A percentile compares a stretch with the other conserved stretches of the same genome.
Evolutionary conservation across 2,113 vertebrate genomes (phyloP).

Genomic region (Leiothrix lutea): DNA sequence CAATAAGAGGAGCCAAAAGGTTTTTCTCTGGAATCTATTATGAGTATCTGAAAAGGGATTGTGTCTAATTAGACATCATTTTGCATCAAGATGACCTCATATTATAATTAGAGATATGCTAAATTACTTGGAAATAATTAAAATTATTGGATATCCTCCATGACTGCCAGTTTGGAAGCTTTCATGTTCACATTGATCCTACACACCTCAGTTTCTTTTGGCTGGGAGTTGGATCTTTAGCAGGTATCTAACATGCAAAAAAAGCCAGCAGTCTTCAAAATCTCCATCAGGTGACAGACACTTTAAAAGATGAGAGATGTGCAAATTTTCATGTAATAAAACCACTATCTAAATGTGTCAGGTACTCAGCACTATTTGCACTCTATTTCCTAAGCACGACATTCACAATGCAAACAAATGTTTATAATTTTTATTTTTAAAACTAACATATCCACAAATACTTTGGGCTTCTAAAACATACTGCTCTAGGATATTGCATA

Average conservation of each 20-base stretch:
- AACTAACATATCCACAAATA: not conserved
- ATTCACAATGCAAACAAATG: not conserved
- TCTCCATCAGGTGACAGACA: not conserved
- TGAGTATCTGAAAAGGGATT: slow-evolving; percentile 29
- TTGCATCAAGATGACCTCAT: slow-evolving; percentile 64
- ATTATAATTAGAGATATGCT: slow-evolving; percentile 51
- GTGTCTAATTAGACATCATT: slow-evolving; percentile 58
- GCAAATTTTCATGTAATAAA: not conserved
- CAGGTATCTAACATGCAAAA: not conserved
- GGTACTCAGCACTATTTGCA: not conserved
- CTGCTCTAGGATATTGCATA: not conserved
- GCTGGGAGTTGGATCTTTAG: not conserved
- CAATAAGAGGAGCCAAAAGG: slow-evolving; percentile 42
- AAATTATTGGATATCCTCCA: not conserved
- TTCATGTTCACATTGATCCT: not conserved
- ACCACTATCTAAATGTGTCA: not conserved
- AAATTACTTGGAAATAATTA: slow-evolving; percentile 59
- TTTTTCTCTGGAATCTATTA: slow-evolving; percentile 49
- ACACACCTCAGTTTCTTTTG: not conserved
- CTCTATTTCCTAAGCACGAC: not conserved
- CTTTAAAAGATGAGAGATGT: not conserved
- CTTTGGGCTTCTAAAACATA: not conserved
- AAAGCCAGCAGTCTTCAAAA: not conserved
- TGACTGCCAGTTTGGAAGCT: slow-evolving; percentile 4
- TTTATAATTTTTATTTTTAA: not conserved